phyloP scores from a whole-genome alignment of 2,888 invertebrate genomes.

The Rhyacophila evoluta region DNA sequence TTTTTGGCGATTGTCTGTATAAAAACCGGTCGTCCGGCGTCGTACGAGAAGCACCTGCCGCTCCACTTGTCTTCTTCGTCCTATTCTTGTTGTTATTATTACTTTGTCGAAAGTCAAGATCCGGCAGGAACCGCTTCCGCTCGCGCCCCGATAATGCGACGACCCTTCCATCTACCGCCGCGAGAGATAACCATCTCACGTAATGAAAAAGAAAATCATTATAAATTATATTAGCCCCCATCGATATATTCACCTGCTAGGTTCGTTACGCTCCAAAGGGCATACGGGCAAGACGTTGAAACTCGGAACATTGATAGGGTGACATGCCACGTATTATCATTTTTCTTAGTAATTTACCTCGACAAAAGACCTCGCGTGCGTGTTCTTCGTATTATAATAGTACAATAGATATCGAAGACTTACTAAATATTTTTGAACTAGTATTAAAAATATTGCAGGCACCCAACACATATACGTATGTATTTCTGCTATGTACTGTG shows the following conservation, averaged over 20 bases:
- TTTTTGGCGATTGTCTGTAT: conserved; percentile 15
- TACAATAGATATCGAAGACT: neutral
- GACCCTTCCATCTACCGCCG: conserved; percentile 42
- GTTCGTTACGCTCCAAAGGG: conserved; percentile 53
- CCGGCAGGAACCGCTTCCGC: conserved; percentile 47
- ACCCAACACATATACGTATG: no score
- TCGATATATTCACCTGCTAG: conserved; percentile 52
- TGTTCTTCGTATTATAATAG: neutral
- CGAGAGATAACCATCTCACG: neutral
- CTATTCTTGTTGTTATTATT: conserved; percentile 14
- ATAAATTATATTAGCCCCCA: conserved; percentile 45
- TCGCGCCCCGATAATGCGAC: conserved; percentile 28
- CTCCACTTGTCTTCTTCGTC: conserved; percentile 50
- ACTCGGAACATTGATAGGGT: neutral
- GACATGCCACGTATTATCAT: neutral
- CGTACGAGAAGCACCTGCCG: conserved; percentile 61
- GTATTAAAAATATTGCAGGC: no score
- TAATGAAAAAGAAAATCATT: conserved; percentile 48
- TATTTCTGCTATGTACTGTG: no score
- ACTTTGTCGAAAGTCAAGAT: conserved; percentile 45
- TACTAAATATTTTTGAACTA: no score
- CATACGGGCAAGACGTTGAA: conserved; percentile 50
- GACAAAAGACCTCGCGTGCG: no score
- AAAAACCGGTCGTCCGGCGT: conserved; percentile 8
- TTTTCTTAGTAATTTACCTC: no score